Conservation (phyloP, 2,113 vertebrate species). For the Tapirus terrestris region DNA sequence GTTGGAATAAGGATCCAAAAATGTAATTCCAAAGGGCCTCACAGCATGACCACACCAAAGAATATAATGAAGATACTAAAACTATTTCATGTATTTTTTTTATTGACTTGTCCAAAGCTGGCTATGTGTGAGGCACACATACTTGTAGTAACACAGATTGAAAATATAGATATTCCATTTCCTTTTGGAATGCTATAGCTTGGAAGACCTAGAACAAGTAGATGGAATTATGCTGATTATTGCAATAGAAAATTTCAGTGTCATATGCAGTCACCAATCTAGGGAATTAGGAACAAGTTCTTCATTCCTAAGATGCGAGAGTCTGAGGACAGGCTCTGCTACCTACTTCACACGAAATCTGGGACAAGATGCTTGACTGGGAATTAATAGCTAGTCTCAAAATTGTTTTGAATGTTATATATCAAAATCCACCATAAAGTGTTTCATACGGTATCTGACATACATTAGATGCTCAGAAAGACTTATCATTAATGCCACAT, state of each 20-base stretch:
- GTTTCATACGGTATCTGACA: neutral
- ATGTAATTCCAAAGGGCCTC: neutral
- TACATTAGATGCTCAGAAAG: neutral
- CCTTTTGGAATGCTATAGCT: neutral
- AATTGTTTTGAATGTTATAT: neutral
- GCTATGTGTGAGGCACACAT: neutral
- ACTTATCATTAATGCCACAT: neutral
- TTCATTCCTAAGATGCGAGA: neutral
- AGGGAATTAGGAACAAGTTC: neutral
- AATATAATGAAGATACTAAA: neutral
- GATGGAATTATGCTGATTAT: neutral
- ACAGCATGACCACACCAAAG: neutral
- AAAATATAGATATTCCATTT: neutral
- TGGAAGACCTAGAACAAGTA: neutral
- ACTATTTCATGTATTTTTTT: neutral
- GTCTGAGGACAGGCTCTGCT: neutral
- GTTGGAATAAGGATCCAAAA: neutral
- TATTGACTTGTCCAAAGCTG: neutral
- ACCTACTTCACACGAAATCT: neutral
- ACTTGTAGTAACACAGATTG: neutral
- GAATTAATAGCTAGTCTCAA: neutral
- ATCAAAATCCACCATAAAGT: neutral
- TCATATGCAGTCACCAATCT: neutral
- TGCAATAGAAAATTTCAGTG: neutral
- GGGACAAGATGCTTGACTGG: neutral